Conservation (phyloP, 1,140 invertebrate species). For the Ooceraea biroi region DNA sequence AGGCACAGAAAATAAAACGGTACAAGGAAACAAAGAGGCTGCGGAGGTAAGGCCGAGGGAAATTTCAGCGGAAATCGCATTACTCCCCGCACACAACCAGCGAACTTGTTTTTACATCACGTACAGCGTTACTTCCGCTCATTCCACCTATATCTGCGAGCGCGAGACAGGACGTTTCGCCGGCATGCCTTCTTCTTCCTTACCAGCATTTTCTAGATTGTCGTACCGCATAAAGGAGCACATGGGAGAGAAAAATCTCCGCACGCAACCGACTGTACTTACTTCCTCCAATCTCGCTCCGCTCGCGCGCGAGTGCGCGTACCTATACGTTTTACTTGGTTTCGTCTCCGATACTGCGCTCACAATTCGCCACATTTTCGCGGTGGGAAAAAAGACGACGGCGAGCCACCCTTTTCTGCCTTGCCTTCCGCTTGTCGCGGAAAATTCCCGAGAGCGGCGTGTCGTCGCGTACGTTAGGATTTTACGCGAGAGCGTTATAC, state of each 20-base stretch:
- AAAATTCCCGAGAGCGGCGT: slow-evolving; percentile 18
- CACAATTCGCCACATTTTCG: slow-evolving; percentile 18
- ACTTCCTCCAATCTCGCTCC: slow-evolving; percentile 25
- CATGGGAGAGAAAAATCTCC: slow-evolving; percentile 26
- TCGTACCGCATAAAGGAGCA: slow-evolving; percentile 29
- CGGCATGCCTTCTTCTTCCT: slow-evolving; percentile 14
- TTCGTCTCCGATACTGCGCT: slow-evolving; percentile 34
- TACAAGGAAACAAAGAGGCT: neutral
- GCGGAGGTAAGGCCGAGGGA: neutral
- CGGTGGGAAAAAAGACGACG: neutral
- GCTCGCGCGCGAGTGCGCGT: no score
- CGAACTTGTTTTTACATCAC: slow-evolving; percentile 26
- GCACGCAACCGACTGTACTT: slow-evolving; percentile 41
- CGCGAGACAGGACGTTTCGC: slow-evolving; percentile 20
- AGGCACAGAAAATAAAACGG: neutral
- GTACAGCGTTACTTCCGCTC: slow-evolving; percentile 17
- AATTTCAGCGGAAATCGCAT: slow-evolving; percentile 33
- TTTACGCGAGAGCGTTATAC: neutral
- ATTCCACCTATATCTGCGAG: slow-evolving; percentile 26
- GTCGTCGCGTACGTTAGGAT: neutral
- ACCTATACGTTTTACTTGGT: slow-evolving; percentile 50
- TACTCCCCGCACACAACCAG: slow-evolving; percentile 14
- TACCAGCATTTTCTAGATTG: slow-evolving; percentile 48
- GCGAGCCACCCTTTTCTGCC: neutral
- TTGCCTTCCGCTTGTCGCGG: neutral